Evolutionary conservation across 2,888 invertebrate species (phyloP).

Genomic region (Microchrysa polita): DNA sequence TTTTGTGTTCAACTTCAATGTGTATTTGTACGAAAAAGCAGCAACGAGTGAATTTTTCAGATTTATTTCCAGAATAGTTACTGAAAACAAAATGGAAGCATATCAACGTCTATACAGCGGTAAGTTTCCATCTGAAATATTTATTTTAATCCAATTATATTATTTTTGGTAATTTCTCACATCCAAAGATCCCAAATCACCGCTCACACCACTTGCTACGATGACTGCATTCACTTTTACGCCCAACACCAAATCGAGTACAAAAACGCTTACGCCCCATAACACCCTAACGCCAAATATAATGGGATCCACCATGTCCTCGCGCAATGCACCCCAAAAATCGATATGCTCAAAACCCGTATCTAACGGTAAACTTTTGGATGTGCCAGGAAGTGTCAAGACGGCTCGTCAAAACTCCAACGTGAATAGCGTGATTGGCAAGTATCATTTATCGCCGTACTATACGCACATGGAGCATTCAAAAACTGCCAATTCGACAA

Average conservation of each 20-base stretch:
- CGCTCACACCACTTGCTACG: conserved; percentile 45
- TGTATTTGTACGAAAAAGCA: no score
- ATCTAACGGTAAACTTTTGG: background rate
- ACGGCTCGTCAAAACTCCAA: background rate
- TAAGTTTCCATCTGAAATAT: background rate
- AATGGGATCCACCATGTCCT: no score
- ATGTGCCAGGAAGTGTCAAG: background rate
- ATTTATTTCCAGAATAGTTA: no score
- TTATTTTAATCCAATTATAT: background rate
- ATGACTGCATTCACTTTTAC: conserved; percentile 29
- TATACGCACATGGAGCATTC: no score
- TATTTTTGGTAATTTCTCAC: background rate
- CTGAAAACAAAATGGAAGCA: conserved; percentile 38
- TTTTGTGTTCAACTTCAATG: no score
- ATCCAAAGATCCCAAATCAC: conserved; percentile 45
- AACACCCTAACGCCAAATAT: no score
- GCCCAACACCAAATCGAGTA: background rate
- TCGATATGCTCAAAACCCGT: background rate
- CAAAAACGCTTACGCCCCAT: no score
- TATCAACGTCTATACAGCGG: conserved; percentile 40
- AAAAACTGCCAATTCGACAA: no score
- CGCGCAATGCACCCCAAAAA: background rate
- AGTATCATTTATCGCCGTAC: conserved; percentile 22
- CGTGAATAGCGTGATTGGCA: background rate
- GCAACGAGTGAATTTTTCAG: no score